These are phyloP conservation scores for Ernsta delagoae DNA, from an alignment of 2,888 invertebrate genomes.

Conservation along the genomic window DNA sequence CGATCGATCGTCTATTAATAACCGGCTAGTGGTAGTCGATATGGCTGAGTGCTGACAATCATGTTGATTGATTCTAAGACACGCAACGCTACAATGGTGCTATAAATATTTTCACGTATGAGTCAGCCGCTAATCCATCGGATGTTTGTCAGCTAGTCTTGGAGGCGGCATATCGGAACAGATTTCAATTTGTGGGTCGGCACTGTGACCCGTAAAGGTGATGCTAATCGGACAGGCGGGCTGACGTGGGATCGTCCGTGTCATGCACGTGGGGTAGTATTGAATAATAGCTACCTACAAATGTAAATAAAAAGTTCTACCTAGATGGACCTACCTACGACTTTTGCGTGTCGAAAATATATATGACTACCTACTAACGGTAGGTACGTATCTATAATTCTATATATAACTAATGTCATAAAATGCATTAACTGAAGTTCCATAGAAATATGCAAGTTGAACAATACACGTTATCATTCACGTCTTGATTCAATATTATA, in stretches of 20 bases:
- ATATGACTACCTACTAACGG: too few relatives aligned
- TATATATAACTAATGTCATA: too few relatives aligned
- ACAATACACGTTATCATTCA: too few relatives aligned
- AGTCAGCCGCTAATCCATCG: constrained; percentile 73
- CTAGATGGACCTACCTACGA: too few relatives aligned
- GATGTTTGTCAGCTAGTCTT: constrained; percentile 72
- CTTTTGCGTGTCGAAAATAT: too few relatives aligned
- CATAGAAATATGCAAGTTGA: too few relatives aligned
- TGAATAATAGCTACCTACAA: background rate
- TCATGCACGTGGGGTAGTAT: constrained; percentile 35
- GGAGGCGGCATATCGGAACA: constrained; percentile 79
- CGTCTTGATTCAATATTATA: too few relatives aligned
- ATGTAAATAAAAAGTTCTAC: too few relatives aligned
- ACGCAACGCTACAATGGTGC: constrained; percentile 55
- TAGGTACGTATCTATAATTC: too few relatives aligned
- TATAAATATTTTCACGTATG: constrained; percentile 51
- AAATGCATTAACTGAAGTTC: too few relatives aligned
- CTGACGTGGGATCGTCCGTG: constrained; percentile 60
- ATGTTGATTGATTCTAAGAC: constrained; percentile 71
- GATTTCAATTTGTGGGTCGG: constrained; percentile 76
- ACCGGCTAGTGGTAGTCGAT: constrained; percentile 67
- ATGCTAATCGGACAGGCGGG: constrained; percentile 83
- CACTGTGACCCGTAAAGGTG: constrained; percentile 77
- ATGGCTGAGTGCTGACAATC: constrained; percentile 71
- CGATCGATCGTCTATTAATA: constrained; percentile 56